Evolutionary conservation across 30 jellyfish, hydroid and myxozoan species (phyloP), one percentile per base, ranked within the genome.

Genomic region (Aurelia sp.): DNA sequence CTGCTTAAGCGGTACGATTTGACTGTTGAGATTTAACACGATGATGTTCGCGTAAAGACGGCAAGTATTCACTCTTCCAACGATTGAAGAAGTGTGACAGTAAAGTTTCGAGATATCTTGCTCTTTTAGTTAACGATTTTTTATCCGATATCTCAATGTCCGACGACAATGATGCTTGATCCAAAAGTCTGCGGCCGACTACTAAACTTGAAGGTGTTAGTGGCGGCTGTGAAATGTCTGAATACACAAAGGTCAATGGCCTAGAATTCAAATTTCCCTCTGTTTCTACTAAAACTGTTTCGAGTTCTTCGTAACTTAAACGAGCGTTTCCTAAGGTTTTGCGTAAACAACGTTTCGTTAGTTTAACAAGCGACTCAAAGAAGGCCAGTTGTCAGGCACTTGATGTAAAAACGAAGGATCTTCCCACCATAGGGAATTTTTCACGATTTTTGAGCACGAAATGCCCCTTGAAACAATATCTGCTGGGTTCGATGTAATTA

Each of bases 31-130:
- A 13, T 53, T 53, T 53, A 53, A 12, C n/a, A 12, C 65, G 65
- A 53, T 12, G 40, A 44, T 77, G 78, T 62, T 77, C 88, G 13
- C 78, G 88, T n/a, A 77, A 21, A 7, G 88, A 5, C 12, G 88
- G 88, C 27, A 77, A 58, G 41, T 77, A 77, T 61, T 59, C 88
- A 4, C 31, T 60, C 35, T 77, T 77, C 88, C 88, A 77, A 20
- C 88, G 62, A 33, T 31, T 58, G 47, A 62, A 27, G 31, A 77
- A 77, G 9, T 77, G 88, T 20, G 30, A 19, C 0, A 77, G 50
- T 62, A 77, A 37, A n/a, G 47, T 21, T 21, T 59, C 22, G n/a
- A 77, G 44, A 61, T 58, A 60, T 58, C 35, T 77, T 13, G 40
- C 65, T 13, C 88, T 9, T 77, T 77, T 77, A 4, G 88, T 58